Evolutionary conservation across 1,140 invertebrate species (phyloP).

Genomic region (Antheraea mylitta): DNA sequence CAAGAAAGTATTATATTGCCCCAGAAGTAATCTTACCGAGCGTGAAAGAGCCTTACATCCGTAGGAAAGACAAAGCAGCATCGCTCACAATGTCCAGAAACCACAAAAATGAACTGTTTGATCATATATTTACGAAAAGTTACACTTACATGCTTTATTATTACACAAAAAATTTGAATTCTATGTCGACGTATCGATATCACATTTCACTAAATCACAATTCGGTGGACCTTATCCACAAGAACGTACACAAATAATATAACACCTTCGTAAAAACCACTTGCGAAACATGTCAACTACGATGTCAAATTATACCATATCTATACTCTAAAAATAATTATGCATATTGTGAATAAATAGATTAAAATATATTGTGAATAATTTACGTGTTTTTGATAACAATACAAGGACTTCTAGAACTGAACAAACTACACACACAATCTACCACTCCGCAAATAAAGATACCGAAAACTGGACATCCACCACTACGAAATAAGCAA

Average conservation of each 20-base stretch:
- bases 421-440: slow-evolving; percentile 15
- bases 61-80: slow-evolving; percentile 31
- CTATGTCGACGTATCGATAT: slow-evolving; percentile 11
- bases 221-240: slow-evolving; percentile 42
- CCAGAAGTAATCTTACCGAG: slow-evolving; percentile 17
- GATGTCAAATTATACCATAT: slow-evolving; percentile 39
- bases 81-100: slow-evolving; percentile 31
- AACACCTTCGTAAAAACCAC: slow-evolving; percentile 49
- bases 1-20: background rate
- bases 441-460: slow-evolving; percentile 24
- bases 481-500: background rate
- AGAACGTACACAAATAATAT: slow-evolving; percentile 52
- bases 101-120: slow-evolving; percentile 28
- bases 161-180: slow-evolving; percentile 15
- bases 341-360: background rate
- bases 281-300: slow-evolving; percentile 60
- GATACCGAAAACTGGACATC: slow-evolving; percentile 36
- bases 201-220: slow-evolving; percentile 5
- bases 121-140: slow-evolving; percentile 20
- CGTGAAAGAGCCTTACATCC: slow-evolving; percentile 19
- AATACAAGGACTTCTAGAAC: slow-evolving; percentile 6
- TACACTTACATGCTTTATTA: slow-evolving; percentile 18
- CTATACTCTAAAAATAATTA: background rate
- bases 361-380: background rate
- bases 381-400: slow-evolving; percentile 16